Conservation (phyloP, 2,888 invertebrate species). For the Nomada ruficornis region DNA sequence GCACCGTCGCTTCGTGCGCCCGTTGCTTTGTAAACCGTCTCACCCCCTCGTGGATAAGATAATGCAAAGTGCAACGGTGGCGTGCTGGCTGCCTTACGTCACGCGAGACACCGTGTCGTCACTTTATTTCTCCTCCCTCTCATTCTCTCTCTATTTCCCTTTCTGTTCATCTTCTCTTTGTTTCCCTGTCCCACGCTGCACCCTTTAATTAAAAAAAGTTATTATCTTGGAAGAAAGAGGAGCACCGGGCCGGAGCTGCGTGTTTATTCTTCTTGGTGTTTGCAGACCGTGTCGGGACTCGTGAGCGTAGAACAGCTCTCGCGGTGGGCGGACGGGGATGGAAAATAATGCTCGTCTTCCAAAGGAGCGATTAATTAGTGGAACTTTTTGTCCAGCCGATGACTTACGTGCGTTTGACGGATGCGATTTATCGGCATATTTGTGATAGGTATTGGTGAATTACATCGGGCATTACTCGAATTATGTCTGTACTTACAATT, state of each 20-base stretch:
- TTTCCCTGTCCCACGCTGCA: slow-evolving; percentile 21
- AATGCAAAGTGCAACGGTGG: slow-evolving; percentile 49
- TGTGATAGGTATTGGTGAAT: not conserved
- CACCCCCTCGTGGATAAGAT: slow-evolving; percentile 51
- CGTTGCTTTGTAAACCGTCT: slow-evolving; percentile 58
- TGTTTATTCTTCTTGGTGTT: slow-evolving; percentile 47
- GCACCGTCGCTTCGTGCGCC: slow-evolving; percentile 39
- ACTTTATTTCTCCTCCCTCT: not conserved
- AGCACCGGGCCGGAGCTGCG: not conserved
- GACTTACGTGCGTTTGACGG: not conserved
- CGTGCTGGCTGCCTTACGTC: slow-evolving; percentile 44
- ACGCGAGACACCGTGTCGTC: slow-evolving; percentile 29
- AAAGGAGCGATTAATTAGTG: slow-evolving; percentile 15
- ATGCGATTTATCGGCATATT: not conserved
- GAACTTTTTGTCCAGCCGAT: not conserved
- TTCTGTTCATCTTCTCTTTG: not conserved
- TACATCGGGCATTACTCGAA: slow-evolving; percentile 39
- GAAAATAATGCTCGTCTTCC: not conserved
- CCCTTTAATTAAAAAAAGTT: slow-evolving; percentile 68
- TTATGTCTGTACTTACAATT: slow-evolving; percentile 38
- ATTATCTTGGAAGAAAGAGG: slow-evolving; percentile 56
- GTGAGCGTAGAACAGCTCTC: not conserved
- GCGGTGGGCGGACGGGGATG: not conserved
- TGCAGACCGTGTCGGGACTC: slow-evolving; percentile 24
- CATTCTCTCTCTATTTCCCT: not conserved